Evolutionary conservation across 1,140 invertebrate genomes (phyloP).

Genomic region (Psix sp.): DNA sequence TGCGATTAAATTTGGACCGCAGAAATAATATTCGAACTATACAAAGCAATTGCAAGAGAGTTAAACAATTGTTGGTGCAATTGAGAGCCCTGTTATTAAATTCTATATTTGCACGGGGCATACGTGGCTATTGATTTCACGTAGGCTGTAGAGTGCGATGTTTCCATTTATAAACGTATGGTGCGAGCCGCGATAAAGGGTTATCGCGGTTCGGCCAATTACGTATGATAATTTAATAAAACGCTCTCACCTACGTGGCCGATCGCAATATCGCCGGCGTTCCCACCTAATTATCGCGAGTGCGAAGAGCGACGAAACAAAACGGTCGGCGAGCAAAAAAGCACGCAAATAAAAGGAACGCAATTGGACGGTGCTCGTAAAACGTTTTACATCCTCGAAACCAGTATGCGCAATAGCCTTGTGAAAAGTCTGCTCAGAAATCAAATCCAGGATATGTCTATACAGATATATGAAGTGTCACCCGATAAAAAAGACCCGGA

Average conservation of each 20-base stretch:
- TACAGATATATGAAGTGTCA: conserved; percentile 48
- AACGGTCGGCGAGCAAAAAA: neutral
- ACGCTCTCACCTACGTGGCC: conserved; percentile 37
- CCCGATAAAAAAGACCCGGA: conserved; percentile 35
- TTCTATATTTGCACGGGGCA: conserved; percentile 32
- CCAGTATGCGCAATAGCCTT: conserved; percentile 31
- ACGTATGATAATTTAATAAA: conserved; percentile 55
- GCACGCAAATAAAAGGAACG: conserved; percentile 14
- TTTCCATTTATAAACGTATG: conserved; percentile 41
- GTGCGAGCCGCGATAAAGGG: conserved; percentile 44
- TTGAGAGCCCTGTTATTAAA: too few species aligned
- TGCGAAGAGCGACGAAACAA: conserved; percentile 6
- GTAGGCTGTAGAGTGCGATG: conserved; percentile 34
- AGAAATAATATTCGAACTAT: too few species aligned
- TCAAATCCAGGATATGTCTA: conserved; percentile 42
- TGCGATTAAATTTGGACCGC: too few species aligned
- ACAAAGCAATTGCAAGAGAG: too few species aligned
- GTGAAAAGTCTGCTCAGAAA: conserved; percentile 13
- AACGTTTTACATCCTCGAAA: conserved; percentile 34
- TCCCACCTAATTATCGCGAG: conserved; percentile 52
- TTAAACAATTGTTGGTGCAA: too few species aligned
- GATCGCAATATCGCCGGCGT: conserved; percentile 5
- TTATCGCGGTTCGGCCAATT: conserved; percentile 46
- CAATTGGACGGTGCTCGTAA: conserved; percentile 24
- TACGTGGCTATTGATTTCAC: conserved; percentile 51